These are phyloP conservation scores for Cettia cetti DNA, from an alignment of 2,113 vertebrate species.

Conservation along the genomic window DNA sequence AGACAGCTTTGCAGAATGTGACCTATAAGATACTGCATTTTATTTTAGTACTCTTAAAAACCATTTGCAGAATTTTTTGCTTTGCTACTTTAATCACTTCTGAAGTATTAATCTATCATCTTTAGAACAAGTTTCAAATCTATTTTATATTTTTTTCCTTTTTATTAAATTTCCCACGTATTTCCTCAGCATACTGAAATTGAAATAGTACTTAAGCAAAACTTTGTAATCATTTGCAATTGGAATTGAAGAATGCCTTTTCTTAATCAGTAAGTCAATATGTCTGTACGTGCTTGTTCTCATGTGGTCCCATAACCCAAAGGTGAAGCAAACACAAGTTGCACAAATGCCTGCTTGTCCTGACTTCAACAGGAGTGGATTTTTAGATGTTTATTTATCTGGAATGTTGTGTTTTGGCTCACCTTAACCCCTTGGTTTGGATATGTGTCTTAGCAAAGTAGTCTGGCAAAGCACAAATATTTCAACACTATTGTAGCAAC, in stretches of 20 bases:
- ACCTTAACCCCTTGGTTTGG: slow-evolving; percentile 35
- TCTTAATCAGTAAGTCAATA: slow-evolving; percentile 29
- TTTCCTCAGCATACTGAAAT: background rate
- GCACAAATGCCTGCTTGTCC: slow-evolving; percentile 60
- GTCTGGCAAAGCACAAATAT: background rate
- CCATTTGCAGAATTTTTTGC: background rate
- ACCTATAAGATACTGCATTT: background rate
- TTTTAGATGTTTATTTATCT: slow-evolving; percentile 53
- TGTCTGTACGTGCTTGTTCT: slow-evolving; percentile 46
- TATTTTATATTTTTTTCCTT: background rate
- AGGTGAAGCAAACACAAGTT: slow-evolving; percentile 64
- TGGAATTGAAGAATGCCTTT: background rate
- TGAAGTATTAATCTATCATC: background rate
- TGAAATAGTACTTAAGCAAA: background rate
- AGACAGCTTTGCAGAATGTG: background rate
- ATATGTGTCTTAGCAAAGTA: background rate
- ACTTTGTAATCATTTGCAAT: background rate
- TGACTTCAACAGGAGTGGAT: background rate
- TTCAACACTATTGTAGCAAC: background rate
- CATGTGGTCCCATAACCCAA: slow-evolving; percentile 43
- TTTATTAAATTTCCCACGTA: background rate
- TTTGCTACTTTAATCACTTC: background rate
- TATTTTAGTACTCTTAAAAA: background rate
- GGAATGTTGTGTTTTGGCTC: slow-evolving; percentile 36
- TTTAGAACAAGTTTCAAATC: background rate